These are phyloP conservation scores for Vidua macroura DNA, from an alignment of 2,113 vertebrate genomes.

Conservation along the genomic window DNA sequence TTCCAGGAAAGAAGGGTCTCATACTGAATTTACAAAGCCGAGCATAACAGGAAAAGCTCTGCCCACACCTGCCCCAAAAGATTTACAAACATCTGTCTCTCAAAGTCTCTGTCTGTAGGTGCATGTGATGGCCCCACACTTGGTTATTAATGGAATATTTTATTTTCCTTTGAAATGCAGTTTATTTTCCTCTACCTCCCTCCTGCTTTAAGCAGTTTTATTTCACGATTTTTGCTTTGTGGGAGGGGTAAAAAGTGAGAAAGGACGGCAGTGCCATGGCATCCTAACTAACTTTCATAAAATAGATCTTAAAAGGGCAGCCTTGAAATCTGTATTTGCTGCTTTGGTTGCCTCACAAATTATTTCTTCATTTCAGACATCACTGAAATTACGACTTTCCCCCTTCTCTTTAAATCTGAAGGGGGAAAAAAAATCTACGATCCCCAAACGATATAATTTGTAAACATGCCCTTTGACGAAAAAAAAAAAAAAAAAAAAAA, in stretches of 20 bases:
- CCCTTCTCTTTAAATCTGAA: background rate
- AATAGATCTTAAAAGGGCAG: background rate
- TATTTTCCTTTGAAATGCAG: background rate
- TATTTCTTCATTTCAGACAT: background rate
- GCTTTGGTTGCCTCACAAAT: background rate
- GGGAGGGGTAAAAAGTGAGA: background rate
- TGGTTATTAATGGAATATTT: background rate
- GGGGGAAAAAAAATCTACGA: background rate
- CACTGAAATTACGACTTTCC: background rate
- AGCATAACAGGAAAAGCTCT: background rate
- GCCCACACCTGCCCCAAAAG: background rate
- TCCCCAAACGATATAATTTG: background rate
- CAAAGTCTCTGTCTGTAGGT: background rate
- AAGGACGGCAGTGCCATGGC: background rate
- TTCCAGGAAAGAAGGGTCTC: background rate
- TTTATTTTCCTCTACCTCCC: background rate
- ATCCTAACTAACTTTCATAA: background rate
- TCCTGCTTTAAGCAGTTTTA: background rate
- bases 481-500: background rate
- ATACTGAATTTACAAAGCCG: background rate
- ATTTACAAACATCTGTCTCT: background rate
- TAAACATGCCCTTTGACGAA: conserved; percentile 15
- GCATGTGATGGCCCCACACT: background rate
- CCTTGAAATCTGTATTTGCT: background rate
- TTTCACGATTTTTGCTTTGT: background rate